A percentile compares a stretch with the other conserved stretches of the same genome.
These are phyloP conservation scores for Erythrocercus mccallii DNA, from an alignment of 2,113 vertebrate species.

Conservation along the genomic window DNA sequence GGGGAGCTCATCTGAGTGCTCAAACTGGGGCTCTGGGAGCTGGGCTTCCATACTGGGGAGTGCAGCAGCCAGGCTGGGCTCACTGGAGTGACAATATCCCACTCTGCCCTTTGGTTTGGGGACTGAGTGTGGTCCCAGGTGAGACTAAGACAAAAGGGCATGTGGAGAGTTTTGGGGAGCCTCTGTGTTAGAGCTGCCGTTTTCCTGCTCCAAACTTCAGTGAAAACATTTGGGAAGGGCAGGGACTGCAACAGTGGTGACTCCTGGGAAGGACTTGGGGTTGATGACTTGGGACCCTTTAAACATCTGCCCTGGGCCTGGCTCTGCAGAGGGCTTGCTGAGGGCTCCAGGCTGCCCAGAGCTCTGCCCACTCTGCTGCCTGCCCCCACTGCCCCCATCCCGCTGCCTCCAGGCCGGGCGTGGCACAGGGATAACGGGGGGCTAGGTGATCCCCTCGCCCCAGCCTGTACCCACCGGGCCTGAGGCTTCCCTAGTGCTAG, in stretches of 20 bases:
- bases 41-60: neutral
- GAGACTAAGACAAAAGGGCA: neutral
- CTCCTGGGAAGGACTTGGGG: neutral
- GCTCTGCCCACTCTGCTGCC: neutral
- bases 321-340: neutral
- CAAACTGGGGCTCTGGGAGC: neutral
- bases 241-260: neutral
- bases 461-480: fast-evolving
- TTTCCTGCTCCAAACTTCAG: neutral
- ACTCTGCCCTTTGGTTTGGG: fast-evolving
- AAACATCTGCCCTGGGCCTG: neutral
- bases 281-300: neutral
- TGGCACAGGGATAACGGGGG: fast-evolving
- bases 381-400: neutral
- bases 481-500: neutral
- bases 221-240: neutral
- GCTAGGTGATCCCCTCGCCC: fast-evolving
- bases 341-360: neutral
- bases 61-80: neutral
- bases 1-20: neutral
- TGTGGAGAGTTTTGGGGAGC: fast-evolving
- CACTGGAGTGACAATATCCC: neutral
- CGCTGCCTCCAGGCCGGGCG: fast-evolving
- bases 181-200: fast-evolving
- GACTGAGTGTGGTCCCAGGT: fast-evolving